Base-by-base conservation (phyloP, 2,113 vertebrate genomes). In the Muntiacus muntjak region DNA sequence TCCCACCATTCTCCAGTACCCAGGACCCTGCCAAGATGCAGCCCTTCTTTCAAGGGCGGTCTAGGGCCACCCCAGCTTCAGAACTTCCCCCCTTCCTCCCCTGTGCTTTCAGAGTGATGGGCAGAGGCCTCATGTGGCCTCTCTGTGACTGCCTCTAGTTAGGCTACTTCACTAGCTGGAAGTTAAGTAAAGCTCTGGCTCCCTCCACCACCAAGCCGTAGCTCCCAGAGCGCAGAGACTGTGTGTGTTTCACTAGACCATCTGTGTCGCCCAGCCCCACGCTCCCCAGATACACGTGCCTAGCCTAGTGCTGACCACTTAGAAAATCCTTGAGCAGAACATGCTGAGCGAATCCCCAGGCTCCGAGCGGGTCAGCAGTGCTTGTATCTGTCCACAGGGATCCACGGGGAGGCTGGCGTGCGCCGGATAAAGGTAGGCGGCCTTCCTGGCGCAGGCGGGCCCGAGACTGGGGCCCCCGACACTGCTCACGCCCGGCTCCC, bases 341-440 rank as follows among this genome's bases (percentile, higher is more conserved):
- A 2, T 23, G 1, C 23, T 16, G 33, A 58, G 71, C 12, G 0
- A 33, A 14, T 40, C 55, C 57, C 50, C 33, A 28, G 91, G 79
- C 40, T 50, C n/a, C 14, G 3, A 28, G 64, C 4, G 0, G 33
- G 85, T 30, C 2, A 1, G 9, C 50, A 30, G 16, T 97, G 92
- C 98, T 3, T 0, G 0, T 0, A 0, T 94, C 71, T 98, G 10
- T 97, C 94, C 4, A 0, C 94, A 99, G 99, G 99, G 67, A 99
- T 99, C 97, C 99, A 99, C 0, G 99, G 99, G 3, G 99, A 99
- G 95, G 99, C 99, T 7, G 99, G 99, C 1, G 98, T 99, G 60
- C 99, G 96, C 89, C 99, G 99, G 95, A 99, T 99, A 92, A 99
- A 99, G 99, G 99, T 99, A 97, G 98, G 97, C 1, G 6, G 12